A percentile compares a stretch with the other conserved stretches of the same genome.
Conservation (phyloP, 1,140 invertebrate genomes). For the Diuraphis noxia region DNA sequence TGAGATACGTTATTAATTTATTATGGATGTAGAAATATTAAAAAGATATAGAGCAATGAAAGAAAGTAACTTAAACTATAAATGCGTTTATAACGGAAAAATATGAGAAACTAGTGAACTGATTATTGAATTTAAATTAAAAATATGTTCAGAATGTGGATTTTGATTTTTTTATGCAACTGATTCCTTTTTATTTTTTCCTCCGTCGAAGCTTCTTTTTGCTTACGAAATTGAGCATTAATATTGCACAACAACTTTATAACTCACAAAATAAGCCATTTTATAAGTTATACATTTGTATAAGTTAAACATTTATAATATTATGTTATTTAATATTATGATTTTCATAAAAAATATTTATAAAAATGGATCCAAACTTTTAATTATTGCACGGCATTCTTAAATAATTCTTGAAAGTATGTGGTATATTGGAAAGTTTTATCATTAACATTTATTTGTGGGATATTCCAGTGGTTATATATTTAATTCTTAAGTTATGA, state of each 20-base stretch:
- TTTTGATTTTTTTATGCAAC: neutral
- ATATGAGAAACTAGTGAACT: neutral
- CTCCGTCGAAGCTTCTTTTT: neutral
- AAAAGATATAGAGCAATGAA: neutral
- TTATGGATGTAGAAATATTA: neutral
- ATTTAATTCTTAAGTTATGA: neutral
- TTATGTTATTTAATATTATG: neutral
- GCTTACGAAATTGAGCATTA: neutral
- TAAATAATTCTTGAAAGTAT: neutral
- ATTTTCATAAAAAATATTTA: neutral
- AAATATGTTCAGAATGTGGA: neutral
- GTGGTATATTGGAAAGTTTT: neutral
- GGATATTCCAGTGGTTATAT: neutral
- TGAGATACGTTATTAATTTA: neutral
- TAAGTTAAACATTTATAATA: neutral
- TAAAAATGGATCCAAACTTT: neutral
- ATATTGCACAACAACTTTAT: neutral
- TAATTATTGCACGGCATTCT: neutral
- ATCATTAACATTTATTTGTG: neutral
- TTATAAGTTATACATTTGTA: too few species aligned
- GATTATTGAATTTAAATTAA: neutral
- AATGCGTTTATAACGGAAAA: neutral
- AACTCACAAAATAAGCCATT: neutral
- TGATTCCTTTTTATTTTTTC: neutral
- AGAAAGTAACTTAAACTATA: neutral